Conservation (phyloP, 1,140 invertebrate species). For the Globodera rostochiensis region DNA sequence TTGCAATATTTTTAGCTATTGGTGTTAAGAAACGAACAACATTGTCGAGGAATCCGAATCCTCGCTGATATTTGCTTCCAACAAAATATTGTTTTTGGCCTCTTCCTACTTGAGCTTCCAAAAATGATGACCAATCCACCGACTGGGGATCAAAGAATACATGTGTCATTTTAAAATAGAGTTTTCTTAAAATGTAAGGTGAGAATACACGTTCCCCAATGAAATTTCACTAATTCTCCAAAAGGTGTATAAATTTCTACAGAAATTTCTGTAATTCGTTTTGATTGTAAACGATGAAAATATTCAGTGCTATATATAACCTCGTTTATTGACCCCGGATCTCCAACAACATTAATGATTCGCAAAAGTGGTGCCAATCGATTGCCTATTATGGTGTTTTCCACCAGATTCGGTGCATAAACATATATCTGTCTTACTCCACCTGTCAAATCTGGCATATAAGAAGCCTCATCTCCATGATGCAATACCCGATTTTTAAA, state of each 20-base stretch:
- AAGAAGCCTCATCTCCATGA: too few relatives aligned
- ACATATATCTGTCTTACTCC: too few relatives aligned
- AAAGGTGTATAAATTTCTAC: too few relatives aligned
- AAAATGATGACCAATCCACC: slow-evolving; percentile 15
- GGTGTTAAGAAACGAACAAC: slow-evolving; percentile 2
- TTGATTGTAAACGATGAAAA: too few relatives aligned
- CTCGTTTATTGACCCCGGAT: neutral
- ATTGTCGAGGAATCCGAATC: slow-evolving; percentile 5
- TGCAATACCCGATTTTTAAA: too few relatives aligned
- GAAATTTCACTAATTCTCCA: slow-evolving; percentile 16
- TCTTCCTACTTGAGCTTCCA: neutral
- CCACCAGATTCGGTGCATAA: slow-evolving; percentile 2
- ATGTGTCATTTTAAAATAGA: slow-evolving; percentile 23
- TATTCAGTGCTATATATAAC: neutral
- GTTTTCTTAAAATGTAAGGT: slow-evolving; percentile 9
- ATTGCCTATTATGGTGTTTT: slow-evolving; percentile 1
- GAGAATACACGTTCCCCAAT: slow-evolving; percentile 3
- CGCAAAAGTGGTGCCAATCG: neutral
- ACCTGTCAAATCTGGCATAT: too few relatives aligned
- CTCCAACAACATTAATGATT: slow-evolving; percentile 5
- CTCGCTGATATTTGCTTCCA: slow-evolving; percentile 17
- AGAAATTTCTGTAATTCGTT: too few relatives aligned
- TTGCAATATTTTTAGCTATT: slow-evolving; percentile 14
- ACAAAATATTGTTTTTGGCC: slow-evolving; percentile 5
- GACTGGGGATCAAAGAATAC: neutral